Conservation (phyloP, 2,888 invertebrate genomes). For the Gisinianus flammeolus region DNA sequence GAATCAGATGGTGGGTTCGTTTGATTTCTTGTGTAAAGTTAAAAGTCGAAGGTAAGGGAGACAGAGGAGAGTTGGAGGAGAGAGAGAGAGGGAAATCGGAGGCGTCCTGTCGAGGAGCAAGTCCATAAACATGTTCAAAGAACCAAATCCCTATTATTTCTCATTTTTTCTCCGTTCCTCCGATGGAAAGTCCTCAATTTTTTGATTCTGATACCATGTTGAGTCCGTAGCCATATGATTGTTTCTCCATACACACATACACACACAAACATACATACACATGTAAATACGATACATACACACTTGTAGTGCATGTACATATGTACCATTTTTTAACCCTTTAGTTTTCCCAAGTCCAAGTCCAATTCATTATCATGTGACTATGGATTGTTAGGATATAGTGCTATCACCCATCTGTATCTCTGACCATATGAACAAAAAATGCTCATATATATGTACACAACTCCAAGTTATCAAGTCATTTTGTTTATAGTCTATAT, state of each 20-base stretch:
- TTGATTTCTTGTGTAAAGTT: not conserved
- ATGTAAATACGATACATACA: not conserved
- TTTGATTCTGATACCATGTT: constrained; percentile 17
- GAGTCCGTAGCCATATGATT: not conserved
- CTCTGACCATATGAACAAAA: too few species aligned
- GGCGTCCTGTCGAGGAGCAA: constrained; percentile 56
- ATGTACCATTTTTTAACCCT: not conserved
- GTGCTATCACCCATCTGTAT: too few species aligned
- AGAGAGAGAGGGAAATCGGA: not conserved
- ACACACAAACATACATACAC: not conserved
- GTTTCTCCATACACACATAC: not conserved
- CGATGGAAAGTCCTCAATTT: constrained; percentile 15
- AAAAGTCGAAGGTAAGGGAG: not conserved
- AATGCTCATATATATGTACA: too few species aligned
- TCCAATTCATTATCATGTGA: not conserved
- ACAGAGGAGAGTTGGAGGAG: not conserved
- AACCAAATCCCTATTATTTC: constrained; percentile 52
- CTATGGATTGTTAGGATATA: not conserved
- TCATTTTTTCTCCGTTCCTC: constrained; percentile 43
- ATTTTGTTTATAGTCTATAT: too few species aligned
- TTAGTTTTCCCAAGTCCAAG: not conserved
- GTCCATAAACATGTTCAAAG: constrained; percentile 55
- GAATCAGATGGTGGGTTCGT: constrained; percentile 5
- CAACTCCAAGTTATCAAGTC: too few species aligned
- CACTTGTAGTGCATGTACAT: not conserved